Evolutionary conservation across 35 echinoderm and acorn worm genomes (phyloP).

Genomic region (Acanthaster planci): DNA sequence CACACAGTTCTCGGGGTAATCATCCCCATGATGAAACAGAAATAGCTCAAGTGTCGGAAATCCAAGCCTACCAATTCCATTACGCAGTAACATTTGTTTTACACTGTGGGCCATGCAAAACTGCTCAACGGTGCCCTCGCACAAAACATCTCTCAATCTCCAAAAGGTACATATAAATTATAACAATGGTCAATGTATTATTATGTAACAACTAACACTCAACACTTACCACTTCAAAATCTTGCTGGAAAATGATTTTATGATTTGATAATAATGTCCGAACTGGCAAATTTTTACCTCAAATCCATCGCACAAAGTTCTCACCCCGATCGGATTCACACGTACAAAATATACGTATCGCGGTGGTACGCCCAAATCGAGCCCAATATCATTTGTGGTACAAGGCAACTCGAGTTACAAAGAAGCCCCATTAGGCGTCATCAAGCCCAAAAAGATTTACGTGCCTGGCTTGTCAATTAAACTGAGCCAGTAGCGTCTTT

Average conservation of each 20-base stretch:
- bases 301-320: conserved; percentile 16
- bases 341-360: not conserved
- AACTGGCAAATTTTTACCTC: not conserved
- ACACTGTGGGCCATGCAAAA: not conserved
- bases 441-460: not conserved
- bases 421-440: not conserved
- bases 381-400: conserved; percentile 15
- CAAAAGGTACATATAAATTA: not conserved
- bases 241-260: not conserved
- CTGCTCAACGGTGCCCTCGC: not conserved
- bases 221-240: not conserved
- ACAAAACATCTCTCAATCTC: not conserved
- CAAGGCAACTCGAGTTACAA: not conserved
- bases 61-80: not conserved
- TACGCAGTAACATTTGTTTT: no score
- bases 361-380: not conserved
- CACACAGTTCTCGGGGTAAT: no score
- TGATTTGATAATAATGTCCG: not conserved
- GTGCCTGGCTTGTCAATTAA: conserved; percentile 11
- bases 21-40: no score
- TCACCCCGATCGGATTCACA: not conserved
- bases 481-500: not conserved
- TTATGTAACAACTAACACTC: not conserved
- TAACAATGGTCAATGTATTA: no score
- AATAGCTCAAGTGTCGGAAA: not conserved